These are phyloP conservation scores for Saccostrea cuccullata DNA, from an alignment of 1,140 invertebrate genomes.

Conservation along the genomic window DNA sequence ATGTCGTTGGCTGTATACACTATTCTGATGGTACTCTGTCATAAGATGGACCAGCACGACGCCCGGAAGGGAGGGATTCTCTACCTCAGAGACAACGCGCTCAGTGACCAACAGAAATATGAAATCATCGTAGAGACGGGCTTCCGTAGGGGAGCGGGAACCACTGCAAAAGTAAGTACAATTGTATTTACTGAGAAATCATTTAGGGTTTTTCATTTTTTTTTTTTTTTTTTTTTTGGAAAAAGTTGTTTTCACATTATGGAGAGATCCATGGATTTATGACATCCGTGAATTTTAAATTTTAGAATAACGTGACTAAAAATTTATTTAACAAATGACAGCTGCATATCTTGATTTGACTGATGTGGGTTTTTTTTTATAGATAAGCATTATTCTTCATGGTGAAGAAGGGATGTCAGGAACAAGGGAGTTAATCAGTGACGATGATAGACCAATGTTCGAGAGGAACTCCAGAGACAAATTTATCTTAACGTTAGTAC, in stretches of 20 bases:
- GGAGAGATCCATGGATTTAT: no score
- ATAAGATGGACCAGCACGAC: slow-evolving; percentile 79
- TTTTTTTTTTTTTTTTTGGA: no score
- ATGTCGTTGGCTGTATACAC: slow-evolving; percentile 78
- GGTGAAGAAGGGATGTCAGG: slow-evolving; percentile 78
- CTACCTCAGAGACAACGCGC: slow-evolving; percentile 75
- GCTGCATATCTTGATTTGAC: no score
- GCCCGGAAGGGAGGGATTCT: slow-evolving; percentile 70
- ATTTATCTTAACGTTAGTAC: slow-evolving; percentile 77
- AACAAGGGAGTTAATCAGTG: slow-evolving; percentile 76
- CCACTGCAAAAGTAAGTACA: slow-evolving; percentile 75
- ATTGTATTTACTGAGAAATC: no score
- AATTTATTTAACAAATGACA: no score
- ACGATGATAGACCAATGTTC: slow-evolving; percentile 73
- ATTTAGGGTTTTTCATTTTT: no score
- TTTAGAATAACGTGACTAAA: background rate
- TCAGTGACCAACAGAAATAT: slow-evolving; percentile 75
- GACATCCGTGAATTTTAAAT: no score
- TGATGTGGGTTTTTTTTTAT: background rate
- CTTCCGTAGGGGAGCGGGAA: slow-evolving; percentile 74
- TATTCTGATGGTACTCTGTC: slow-evolving; percentile 77
- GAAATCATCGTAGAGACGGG: slow-evolving; percentile 78
- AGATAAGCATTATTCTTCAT: slow-evolving; percentile 78
- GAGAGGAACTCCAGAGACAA: slow-evolving; percentile 76
- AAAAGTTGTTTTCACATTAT: no score